Percentiles rank a stretch among this genome's conserved stretches.
Evolutionary conservation across 2,888 invertebrate species (phyloP).

Genomic region (Suillia variegata): DNA sequence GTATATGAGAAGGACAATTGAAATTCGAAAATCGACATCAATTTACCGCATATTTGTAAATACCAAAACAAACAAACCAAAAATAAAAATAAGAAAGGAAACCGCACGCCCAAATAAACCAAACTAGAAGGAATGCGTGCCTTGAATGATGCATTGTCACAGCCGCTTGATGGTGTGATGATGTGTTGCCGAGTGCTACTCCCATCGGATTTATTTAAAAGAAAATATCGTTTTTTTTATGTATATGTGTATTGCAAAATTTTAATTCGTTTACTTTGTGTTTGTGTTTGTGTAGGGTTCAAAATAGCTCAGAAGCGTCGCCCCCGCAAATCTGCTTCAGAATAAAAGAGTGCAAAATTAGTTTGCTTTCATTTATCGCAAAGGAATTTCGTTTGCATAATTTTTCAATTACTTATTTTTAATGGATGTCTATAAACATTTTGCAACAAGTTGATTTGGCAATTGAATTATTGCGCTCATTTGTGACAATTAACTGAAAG

Average conservation of each 20-base stretch:
- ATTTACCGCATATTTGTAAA: constrained; percentile 32
- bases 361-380: not conserved
- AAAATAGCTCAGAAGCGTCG: too few species aligned
- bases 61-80: constrained; percentile 48
- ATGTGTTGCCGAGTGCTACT: too few species aligned
- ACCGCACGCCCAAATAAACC: constrained; percentile 29
- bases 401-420: not conserved
- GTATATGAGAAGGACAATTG: constrained; percentile 15
- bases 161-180: not conserved
- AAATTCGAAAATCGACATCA: constrained; percentile 27
- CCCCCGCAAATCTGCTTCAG: constrained; percentile 6
- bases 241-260: not conserved
- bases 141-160: constrained; percentile 15
- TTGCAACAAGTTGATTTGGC: too few species aligned
- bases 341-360: constrained; percentile 8
- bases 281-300: not conserved
- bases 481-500: too few species aligned
- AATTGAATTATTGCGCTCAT: too few species aligned
- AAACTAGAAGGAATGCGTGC: constrained; percentile 22
- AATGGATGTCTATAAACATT: too few species aligned
- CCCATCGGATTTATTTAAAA: too few species aligned
- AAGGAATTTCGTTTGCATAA: not conserved
- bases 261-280: not conserved
- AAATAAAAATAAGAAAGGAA: too few species aligned
- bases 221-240: not conserved